Evolutionary conservation across 2,797 vertebrate species (phyloP).

Genomic region (Manis pentadactyla): DNA sequence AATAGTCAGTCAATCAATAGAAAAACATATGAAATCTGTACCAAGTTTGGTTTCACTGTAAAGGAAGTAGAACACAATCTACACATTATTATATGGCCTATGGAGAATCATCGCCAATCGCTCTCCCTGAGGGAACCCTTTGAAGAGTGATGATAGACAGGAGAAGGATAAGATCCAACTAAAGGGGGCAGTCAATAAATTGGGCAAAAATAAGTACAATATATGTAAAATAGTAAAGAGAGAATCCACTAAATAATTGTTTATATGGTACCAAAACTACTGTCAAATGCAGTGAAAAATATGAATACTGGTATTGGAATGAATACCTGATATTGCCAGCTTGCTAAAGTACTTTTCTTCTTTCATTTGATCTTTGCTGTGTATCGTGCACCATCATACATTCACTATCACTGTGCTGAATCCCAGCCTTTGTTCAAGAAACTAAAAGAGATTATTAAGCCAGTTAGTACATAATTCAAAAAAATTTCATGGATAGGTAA

Average conservation of each 20-base stretch:
- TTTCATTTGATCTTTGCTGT: not conserved
- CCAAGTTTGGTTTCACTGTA: not conserved
- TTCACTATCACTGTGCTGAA: not conserved
- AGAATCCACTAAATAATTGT: not conserved
- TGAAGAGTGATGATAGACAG: not conserved
- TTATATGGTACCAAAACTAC: not conserved
- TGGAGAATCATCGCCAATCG: not conserved
- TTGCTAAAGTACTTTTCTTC: not conserved
- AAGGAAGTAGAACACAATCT: not conserved
- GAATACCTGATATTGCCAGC: not conserved
- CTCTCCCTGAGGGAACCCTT: not conserved
- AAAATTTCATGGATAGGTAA: not conserved
- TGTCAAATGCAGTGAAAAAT: not conserved
- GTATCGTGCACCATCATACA: not conserved
- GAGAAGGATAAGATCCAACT: not conserved
- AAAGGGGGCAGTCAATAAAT: not conserved
- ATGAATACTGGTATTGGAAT: not conserved
- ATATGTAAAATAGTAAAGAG: not conserved
- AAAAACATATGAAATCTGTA: not conserved
- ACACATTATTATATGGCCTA: not conserved
- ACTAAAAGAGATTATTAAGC: not conserved
- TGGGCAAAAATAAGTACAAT: not conserved
- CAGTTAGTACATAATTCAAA: not conserved
- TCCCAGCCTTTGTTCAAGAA: not conserved
- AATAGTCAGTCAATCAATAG: not conserved